Conservation (phyloP, 2,113 vertebrate species). For the Austrofundulus limnaeus region DNA sequence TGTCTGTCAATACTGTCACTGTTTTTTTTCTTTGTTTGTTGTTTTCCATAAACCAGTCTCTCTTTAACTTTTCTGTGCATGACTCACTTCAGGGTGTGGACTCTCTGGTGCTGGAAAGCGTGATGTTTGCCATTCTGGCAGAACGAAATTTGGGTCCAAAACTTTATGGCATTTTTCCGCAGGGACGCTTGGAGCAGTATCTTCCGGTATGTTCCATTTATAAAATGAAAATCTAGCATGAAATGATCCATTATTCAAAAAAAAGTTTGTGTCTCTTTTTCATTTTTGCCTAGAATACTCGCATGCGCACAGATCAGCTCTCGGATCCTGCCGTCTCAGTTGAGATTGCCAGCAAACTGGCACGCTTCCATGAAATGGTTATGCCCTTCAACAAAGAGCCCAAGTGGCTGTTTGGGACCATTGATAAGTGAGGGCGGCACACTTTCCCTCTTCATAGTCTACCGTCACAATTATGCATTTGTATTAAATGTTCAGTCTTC, state of each 20-base stretch:
- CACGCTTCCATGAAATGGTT: constrained; percentile 89
- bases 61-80: constrained; percentile 5
- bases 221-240: neutral
- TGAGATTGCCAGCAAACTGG: constrained; percentile 88
- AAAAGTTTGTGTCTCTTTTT: neutral
- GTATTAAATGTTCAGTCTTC: neutral
- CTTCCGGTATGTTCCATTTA: constrained; percentile 79
- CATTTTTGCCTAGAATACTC: constrained; percentile 77
- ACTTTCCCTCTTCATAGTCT: neutral
- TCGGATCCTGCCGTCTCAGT: constrained; percentile 79
- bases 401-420: constrained; percentile 90
- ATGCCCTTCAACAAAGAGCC: constrained; percentile 98
- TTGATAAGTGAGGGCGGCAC: constrained; percentile 79
- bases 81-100: constrained; percentile 85
- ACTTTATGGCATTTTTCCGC: constrained; percentile 92
- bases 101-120: constrained; percentile 90
- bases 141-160: constrained; percentile 88
- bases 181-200: constrained; percentile 92
- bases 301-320: constrained; percentile 84
- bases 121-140: constrained; percentile 96
- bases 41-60: neutral
- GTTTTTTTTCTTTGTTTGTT: no score
- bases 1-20: neutral
- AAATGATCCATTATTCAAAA: neutral
- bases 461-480: neutral